A percentile compares a stretch with the other conserved stretches of the same genome.
phyloP scores from a whole-genome alignment of 1,140 invertebrate species.

The Drosophila nebulosa region DNA sequence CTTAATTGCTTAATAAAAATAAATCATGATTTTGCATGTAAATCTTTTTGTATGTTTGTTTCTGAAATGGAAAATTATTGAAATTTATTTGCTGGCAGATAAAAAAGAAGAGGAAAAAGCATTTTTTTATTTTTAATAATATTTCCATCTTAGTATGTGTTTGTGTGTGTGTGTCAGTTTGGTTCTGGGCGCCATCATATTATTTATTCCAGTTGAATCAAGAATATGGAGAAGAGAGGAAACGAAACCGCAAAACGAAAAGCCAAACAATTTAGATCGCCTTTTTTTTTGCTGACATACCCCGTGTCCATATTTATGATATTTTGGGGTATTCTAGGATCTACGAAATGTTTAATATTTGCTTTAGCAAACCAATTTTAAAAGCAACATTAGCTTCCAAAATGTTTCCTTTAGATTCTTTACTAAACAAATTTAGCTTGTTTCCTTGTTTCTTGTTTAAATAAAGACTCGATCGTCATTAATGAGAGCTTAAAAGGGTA shows the following conservation, averaged over 20 bases:
- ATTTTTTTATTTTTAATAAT: constrained; percentile 37
- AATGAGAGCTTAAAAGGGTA: not conserved
- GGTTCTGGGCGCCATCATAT: constrained; percentile 10
- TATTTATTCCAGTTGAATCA: constrained; percentile 27
- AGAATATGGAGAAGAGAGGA: not conserved
- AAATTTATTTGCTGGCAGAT: constrained; percentile 42
- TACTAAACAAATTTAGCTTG: too few relatives aligned
- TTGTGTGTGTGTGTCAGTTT: too few relatives aligned
- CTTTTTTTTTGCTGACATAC: constrained; percentile 11
- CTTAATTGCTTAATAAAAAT: not conserved
- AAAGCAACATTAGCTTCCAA: too few relatives aligned
- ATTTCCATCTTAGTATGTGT: constrained; percentile 30
- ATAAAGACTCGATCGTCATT: too few relatives aligned
- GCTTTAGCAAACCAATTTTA: too few relatives aligned
- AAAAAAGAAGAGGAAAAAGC: constrained; percentile 2
- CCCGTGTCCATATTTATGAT: not conserved
- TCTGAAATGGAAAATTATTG: constrained; percentile 34
- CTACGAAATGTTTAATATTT: too few relatives aligned
- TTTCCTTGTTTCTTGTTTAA: too few relatives aligned
- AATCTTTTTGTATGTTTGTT: not conserved
- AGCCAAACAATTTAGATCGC: constrained; percentile 32
- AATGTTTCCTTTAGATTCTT: too few relatives aligned
- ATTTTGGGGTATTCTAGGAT: too few relatives aligned
- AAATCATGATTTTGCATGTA: not conserved
- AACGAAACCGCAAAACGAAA: not conserved